phyloP scores from a whole-genome alignment of 2,888 invertebrate genomes.

The Microctonus brassicae region DNA sequence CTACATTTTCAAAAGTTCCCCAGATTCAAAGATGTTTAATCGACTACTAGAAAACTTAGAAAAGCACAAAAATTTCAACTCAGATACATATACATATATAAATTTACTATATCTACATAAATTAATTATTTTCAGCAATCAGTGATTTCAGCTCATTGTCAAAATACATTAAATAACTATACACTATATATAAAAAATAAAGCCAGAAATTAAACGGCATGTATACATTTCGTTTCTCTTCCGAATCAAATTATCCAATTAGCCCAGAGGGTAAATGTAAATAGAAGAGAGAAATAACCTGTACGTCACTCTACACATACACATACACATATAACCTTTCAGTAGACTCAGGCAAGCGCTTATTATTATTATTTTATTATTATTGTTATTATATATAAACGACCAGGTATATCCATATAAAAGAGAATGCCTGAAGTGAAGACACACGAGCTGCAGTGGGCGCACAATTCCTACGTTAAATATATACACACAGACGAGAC shows the following conservation, averaged over 20 bases:
- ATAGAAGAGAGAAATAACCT: constrained; percentile 10
- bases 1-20: too few relatives aligned
- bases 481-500: constrained; percentile 35
- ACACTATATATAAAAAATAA: background rate
- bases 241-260: constrained; percentile 65
- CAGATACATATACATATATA: too few relatives aligned
- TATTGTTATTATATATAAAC: constrained; percentile 26
- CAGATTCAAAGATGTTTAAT: too few relatives aligned
- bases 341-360: constrained; percentile 17
- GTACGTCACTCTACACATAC: background rate
- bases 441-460: constrained; percentile 31
- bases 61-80: too few relatives aligned
- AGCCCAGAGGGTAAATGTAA: constrained; percentile 44
- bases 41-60: too few relatives aligned
- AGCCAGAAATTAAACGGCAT: background rate
- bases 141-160: too few relatives aligned
- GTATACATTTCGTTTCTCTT: constrained; percentile 24
- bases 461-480: constrained; percentile 39
- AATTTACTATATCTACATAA: too few relatives aligned
- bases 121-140: too few relatives aligned
- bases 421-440: background rate
- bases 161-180: background rate
- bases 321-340: background rate
- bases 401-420: constrained; percentile 19
- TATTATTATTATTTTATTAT: constrained; percentile 10